Percentiles rank a stretch among this genome's conserved stretches.
These are phyloP conservation scores for Calypte anna DNA, from an alignment of 2,113 vertebrate species.

Conservation along the genomic window DNA sequence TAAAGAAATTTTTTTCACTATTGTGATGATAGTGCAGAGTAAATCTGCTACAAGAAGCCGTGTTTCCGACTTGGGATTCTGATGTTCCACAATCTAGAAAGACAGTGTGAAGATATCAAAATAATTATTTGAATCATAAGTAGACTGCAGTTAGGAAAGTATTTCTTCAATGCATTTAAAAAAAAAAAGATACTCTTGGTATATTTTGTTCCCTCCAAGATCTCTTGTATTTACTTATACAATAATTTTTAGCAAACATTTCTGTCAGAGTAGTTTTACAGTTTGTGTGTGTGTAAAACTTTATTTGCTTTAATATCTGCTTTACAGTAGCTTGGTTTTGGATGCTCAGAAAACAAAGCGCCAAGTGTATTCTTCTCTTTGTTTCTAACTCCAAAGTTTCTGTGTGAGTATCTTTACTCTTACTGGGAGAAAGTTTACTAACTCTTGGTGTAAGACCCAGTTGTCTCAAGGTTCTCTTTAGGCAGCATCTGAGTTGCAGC, in stretches of 20 bases:
- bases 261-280: neutral
- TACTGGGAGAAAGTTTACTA: neutral
- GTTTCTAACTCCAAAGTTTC: neutral
- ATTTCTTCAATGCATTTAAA: neutral
- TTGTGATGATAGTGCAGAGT: neutral
- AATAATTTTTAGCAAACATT: neutral
- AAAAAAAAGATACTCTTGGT: neutral
- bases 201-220: neutral
- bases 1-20: neutral
- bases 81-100: neutral
- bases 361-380: neutral
- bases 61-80: neutral
- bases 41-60: neutral
- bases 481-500: neutral
- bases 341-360: neutral
- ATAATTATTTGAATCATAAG: slow-evolving; percentile 17
- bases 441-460: neutral
- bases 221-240: neutral
- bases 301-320: neutral
- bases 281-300: neutral
- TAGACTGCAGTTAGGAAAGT: neutral
- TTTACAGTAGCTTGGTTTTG: neutral
- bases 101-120: neutral
- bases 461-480: neutral
- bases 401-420: neutral